These are phyloP conservation scores for Lepeophtheirus salmonis DNA, from an alignment of 1,140 invertebrate genomes.

Conservation along the genomic window DNA sequence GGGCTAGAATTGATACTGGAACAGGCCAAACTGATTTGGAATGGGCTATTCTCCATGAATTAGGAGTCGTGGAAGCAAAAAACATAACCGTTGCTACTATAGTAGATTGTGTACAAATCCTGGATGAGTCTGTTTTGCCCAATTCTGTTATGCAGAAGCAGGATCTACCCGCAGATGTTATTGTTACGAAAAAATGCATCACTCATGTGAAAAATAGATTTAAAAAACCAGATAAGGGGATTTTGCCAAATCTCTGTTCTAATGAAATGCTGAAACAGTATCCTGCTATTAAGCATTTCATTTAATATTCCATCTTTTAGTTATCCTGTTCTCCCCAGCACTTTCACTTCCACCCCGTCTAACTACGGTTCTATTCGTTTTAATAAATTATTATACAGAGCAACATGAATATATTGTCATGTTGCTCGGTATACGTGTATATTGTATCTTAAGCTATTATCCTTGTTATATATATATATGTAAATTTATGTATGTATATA, in stretches of 20 bases:
- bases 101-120: not conserved
- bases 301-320: too few relatives aligned
- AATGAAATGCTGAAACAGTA: not conserved
- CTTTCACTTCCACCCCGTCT: too few relatives aligned
- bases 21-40: not conserved
- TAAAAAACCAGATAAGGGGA: not conserved
- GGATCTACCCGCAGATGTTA: not conserved
- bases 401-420: too few relatives aligned
- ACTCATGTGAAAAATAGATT: not conserved
- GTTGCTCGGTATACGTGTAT: too few relatives aligned
- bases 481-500: too few relatives aligned
- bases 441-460: too few relatives aligned
- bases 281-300: not conserved
- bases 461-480: too few relatives aligned
- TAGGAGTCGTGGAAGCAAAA: not conserved
- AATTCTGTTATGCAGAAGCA: not conserved
- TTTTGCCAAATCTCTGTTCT: not conserved
- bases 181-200: not conserved
- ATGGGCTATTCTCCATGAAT: not conserved
- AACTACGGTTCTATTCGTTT: too few relatives aligned
- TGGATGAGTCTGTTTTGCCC: not conserved
- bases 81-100: not conserved
- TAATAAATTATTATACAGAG: too few relatives aligned
- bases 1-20: not conserved
- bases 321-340: too few relatives aligned